Conservation (phyloP, 2,797 vertebrate genomes). For the Thaleichthys pacificus region DNA sequence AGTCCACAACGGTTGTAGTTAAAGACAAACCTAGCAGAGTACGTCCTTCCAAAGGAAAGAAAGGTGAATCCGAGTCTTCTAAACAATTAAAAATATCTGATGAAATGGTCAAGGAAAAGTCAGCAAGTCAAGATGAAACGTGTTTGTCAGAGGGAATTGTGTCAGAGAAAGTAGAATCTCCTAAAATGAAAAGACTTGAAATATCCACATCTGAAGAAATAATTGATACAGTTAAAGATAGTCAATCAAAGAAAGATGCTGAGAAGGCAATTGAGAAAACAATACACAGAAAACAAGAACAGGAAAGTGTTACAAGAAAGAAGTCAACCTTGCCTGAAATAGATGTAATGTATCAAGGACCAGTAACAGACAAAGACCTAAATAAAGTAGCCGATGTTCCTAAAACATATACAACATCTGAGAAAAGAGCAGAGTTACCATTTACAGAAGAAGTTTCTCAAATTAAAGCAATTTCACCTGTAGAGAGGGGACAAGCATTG, state of each 20-base stretch:
- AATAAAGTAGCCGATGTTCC: neutral
- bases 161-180: neutral
- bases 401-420: neutral
- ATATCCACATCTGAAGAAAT: neutral
- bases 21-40: constrained; percentile 14
- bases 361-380: neutral
- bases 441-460: neutral
- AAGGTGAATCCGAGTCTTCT: neutral
- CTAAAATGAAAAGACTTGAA: neutral
- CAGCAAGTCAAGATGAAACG: neutral
- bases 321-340: neutral
- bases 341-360: neutral
- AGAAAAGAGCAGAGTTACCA: neutral
- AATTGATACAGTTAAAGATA: neutral
- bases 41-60: neutral
- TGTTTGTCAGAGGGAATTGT: neutral
- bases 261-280: neutral
- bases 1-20: neutral
- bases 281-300: neutral
- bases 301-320: neutral
- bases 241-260: neutral
- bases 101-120: neutral
- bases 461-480: neutral
- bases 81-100: neutral
- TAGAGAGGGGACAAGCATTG: constrained; percentile 2